These are phyloP conservation scores for Epizoanthus stellaris DNA, from an alignment of 92 coral and sea anemone genomes.

Conservation along the genomic window DNA sequence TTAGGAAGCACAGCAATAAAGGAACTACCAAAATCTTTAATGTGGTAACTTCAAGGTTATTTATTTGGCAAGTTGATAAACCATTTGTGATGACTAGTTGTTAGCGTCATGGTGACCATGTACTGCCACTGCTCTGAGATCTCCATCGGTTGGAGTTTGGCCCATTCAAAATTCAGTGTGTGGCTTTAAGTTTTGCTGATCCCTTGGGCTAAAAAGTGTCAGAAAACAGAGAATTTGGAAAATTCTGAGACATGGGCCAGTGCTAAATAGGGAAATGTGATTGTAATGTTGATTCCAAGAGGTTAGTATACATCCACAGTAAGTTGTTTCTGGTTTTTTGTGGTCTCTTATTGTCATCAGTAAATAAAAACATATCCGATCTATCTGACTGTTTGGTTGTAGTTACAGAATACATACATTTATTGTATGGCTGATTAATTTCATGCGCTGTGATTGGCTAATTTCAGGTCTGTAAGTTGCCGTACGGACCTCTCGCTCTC, in stretches of 20 bases:
- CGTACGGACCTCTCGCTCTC: too few relatives aligned
- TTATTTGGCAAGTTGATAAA: slow-evolving; percentile 15
- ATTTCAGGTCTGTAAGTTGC: too few relatives aligned
- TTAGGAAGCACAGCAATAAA: neutral
- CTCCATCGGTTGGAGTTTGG: slow-evolving; percentile 17
- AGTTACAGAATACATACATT: neutral
- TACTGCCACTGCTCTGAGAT: too few relatives aligned
- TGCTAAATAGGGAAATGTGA: slow-evolving; percentile 32
- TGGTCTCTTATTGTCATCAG: neutral
- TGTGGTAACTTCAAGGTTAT: slow-evolving; percentile 24
- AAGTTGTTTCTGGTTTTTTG: neutral
- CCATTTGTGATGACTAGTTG: slow-evolving; percentile 22
- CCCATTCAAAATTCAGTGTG: slow-evolving; percentile 36
- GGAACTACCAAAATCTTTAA: slow-evolving; percentile 9
- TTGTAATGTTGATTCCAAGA: slow-evolving; percentile 18
- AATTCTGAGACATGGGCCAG: slow-evolving; percentile 19
- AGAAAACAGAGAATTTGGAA: slow-evolving; percentile 29
- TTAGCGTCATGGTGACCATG: slow-evolving; percentile 4
- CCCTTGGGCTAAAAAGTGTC: slow-evolving; percentile 34
- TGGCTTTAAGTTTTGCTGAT: slow-evolving; percentile 43
- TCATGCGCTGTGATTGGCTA: too few relatives aligned
- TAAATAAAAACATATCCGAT: neutral
- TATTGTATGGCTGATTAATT: too few relatives aligned
- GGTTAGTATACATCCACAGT: slow-evolving; percentile 24
- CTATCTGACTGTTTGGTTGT: neutral